Evolutionary conservation across 2,797 vertebrate species (phyloP), one percentile per base, ranked within the genome.

Genomic region (Anguilla anguilla): DNA sequence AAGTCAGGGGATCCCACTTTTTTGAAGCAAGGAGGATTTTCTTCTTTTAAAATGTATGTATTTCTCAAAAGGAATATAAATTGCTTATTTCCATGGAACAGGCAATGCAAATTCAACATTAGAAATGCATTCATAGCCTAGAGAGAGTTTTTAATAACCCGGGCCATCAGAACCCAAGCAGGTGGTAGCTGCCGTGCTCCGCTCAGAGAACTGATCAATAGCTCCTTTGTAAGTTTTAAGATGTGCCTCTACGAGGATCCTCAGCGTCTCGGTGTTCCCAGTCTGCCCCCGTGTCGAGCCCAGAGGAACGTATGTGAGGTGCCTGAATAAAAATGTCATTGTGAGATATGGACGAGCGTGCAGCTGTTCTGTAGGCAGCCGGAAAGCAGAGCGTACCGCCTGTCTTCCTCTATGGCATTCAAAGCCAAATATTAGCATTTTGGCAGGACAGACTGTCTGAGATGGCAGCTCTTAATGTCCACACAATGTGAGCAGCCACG

Each of bases 371-470:
- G 84, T 46, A 79, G 67, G 69, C 61, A 79, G 5, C 83, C 89
- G 86, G 85, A 91, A 90, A 90, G 86, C 90, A 69, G 89, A 90
- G 77, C 90, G 82, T 90, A 88, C 72, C 89, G 91, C 92, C 90
- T 91, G 86, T 89, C 87, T 90, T 83, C 89, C 82, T 35, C 84
- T 90, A 90, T 90, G 90, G 84, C 89, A 89, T 91, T 83, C 72
- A 90, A 92, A 90, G 90, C 91, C 89, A 93, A 91, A 93, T 93
- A 91, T 93, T 93, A 90, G 81, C 46, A 83, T 88, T 88, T 90
- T 91, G 92, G 91, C 90, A 91, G 93, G 92, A 91, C 91, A 90
- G 88, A 72, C 85, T 74, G 91, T 94, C 91, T 94, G 91, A 90
- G 93, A 91, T 88, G 92, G 91, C 91, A 90, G 86, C 92, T 89